A percentile compares a stretch with the other conserved stretches of the same genome.
phyloP scores from a whole-genome alignment of 1,140 invertebrate genomes.

The Alviniconcha marisindica region DNA sequence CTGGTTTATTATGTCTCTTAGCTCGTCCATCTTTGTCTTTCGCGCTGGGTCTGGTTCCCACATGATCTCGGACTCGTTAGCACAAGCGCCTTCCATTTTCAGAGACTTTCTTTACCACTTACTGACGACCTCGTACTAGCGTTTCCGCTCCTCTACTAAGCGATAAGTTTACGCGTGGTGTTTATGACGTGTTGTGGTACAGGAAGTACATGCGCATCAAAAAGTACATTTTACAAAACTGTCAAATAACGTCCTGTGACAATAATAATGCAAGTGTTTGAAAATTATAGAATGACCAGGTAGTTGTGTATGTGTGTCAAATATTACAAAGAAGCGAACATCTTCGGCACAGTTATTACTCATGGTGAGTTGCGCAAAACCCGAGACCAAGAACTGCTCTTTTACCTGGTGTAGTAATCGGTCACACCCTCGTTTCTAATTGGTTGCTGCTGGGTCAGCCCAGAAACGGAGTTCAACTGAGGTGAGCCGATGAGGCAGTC shows the following conservation, averaged over 20 bases:
- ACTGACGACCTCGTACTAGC: neutral
- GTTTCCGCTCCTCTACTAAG: neutral
- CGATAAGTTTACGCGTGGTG: neutral
- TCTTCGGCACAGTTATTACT: no score
- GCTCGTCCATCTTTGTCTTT: constrained; percentile 66
- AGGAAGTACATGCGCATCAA: neutral
- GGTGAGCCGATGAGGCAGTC: no score
- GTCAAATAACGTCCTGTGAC: neutral
- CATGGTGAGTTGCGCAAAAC: no score
- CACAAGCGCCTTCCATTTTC: constrained; percentile 32
- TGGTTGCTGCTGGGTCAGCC: no score
- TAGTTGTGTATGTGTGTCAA: no score
- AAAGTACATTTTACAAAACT: neutral
- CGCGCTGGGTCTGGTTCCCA: constrained; percentile 63
- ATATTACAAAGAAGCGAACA: no score
- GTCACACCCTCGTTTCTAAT: no score
- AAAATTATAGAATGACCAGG: neutral
- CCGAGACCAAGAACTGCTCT: no score
- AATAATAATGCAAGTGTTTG: neutral
- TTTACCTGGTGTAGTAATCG: no score
- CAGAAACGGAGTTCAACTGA: no score
- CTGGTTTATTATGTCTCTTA: constrained; percentile 63
- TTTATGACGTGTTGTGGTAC: neutral
- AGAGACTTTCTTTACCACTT: neutral
- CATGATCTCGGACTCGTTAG: constrained; percentile 51